These are phyloP conservation scores for Rafetus swinhoei DNA, from an alignment of 2,113 vertebrate species.

Conservation along the genomic window DNA sequence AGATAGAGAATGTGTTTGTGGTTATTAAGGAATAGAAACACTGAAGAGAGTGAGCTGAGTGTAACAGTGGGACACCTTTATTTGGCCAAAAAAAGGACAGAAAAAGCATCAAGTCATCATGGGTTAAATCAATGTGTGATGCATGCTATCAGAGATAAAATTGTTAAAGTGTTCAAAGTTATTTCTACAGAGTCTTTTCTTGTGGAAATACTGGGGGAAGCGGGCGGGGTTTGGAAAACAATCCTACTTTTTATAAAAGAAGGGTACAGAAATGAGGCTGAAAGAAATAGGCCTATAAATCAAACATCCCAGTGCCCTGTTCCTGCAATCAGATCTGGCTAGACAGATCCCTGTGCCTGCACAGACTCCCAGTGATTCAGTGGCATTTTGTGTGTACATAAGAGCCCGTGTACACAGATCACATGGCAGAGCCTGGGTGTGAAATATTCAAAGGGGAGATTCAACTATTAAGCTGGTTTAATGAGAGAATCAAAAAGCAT, in stretches of 20 bases:
- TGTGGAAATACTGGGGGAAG: neutral
- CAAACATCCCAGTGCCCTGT: slow-evolving; percentile 28
- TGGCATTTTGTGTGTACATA: fast-evolving
- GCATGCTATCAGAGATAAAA: neutral
- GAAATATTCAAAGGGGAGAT: neutral
- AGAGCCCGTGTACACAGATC: fast-evolving
- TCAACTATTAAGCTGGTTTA: neutral
- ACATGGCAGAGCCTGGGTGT: neutral
- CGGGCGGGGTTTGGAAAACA: neutral
- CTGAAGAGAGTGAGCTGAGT: neutral
- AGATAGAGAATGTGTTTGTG: neutral
- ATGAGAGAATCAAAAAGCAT: neutral
- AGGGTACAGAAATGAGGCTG: slow-evolving; percentile 38
- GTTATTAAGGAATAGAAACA: neutral
- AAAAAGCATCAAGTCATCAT: neutral
- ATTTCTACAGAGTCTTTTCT: neutral
- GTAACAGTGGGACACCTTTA: neutral
- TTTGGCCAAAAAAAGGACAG: neutral
- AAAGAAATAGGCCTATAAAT: slow-evolving; percentile 64
- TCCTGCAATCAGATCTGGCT: slow-evolving; percentile 7
- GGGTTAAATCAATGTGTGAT: neutral
- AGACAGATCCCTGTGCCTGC: neutral
- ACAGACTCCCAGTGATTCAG: neutral
- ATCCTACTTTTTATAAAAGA: slow-evolving; percentile 17
- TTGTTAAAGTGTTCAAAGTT: neutral